Evolutionary conservation across 2,113 vertebrate species (phyloP), one percentile per base, ranked within the genome.

Genomic region (Ahaetulla prasina): DNA sequence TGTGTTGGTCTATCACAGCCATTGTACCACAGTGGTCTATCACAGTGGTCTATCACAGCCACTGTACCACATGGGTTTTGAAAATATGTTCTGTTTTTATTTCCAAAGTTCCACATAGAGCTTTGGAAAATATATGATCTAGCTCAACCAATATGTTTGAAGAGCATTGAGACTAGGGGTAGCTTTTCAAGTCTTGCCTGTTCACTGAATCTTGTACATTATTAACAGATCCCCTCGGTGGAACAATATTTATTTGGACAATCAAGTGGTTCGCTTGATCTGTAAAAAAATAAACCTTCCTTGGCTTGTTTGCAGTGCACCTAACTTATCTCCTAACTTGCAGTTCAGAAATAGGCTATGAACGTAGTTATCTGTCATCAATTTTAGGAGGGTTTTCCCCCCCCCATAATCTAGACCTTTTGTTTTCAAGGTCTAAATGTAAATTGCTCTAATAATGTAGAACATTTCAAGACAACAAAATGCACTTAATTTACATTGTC

Each of bases 181-280:
- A 68, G 52, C 52, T 74, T 30, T 55, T 30, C 43, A 93, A 92
- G 53, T 3, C 39, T 92, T 74, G 87, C 92, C 6, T 7, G 39
- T 86, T 92, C 94, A 91, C 25, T 86, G 57, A 95, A 94, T 53
- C 74, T 3, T 91, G 6, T 85, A 1, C 7, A 52, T 92, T 91
- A 89, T 92, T 95, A 94, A 95, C 92, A 95, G 53, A 92, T 4
- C 7, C 45, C n/a, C 60, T 91, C 84, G n/a, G 43, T 91, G 25
- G 74, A 89, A 53, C 80, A 92, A 88, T 95, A 89, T 54, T 93
- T 55, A 57, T 93, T 80, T 85, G 57, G 1, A 91, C 80, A 30
- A 94, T 89, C 89, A 49, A 93, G 39, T 43, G 43, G 7, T 30
- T 68, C 88, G 18, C 8, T 86, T 50, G 23, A 52, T 4, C 25